Conservation (phyloP, 2,888 invertebrate species). For the Craniophora ligustri region DNA sequence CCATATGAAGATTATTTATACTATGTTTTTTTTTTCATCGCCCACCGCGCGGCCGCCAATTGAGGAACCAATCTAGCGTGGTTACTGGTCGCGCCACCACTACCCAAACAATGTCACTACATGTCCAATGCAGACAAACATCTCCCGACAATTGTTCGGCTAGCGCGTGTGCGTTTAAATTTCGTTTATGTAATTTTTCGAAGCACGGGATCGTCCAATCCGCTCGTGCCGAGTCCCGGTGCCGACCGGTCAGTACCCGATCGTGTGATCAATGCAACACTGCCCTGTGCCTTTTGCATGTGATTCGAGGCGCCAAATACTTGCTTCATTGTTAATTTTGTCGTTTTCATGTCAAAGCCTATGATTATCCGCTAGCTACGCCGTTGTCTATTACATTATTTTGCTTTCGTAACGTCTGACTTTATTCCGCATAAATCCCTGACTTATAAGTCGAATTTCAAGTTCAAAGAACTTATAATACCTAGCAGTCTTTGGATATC, state of each 20-base stretch:
- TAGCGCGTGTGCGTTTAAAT: conserved; percentile 33
- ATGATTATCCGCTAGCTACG: conserved; percentile 74
- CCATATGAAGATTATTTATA: conserved; percentile 53
- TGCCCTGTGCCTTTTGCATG: conserved; percentile 57
- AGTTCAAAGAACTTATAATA: conserved; percentile 86
- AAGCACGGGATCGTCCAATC: conserved; percentile 60
- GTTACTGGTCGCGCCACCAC: conserved; percentile 50
- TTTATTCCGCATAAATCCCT: conserved; percentile 80
- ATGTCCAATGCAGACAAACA: conserved; percentile 42
- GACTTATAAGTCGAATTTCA: conserved; percentile 80
- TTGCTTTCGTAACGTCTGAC: conserved; percentile 79
- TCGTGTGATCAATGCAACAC: conserved; percentile 54
- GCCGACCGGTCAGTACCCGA: conserved; percentile 52
- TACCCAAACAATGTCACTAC: conserved; percentile 36
- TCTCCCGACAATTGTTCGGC: conserved; percentile 27
- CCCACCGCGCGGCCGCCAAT: conserved; percentile 61
- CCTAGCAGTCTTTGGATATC: conserved; percentile 87
- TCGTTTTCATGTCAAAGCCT: conserved; percentile 75
- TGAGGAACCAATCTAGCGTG: conserved; percentile 65
- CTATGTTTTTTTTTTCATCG: conserved; percentile 48
- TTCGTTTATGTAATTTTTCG: conserved; percentile 51
- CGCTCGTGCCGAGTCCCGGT: conserved; percentile 58
- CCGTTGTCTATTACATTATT: conserved; percentile 70
- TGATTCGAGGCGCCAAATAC: conserved; percentile 68
- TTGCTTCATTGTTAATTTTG: conserved; percentile 66